Base-by-base conservation (phyloP, 2,888 invertebrate genomes). In the Drosophila cracens region DNA sequence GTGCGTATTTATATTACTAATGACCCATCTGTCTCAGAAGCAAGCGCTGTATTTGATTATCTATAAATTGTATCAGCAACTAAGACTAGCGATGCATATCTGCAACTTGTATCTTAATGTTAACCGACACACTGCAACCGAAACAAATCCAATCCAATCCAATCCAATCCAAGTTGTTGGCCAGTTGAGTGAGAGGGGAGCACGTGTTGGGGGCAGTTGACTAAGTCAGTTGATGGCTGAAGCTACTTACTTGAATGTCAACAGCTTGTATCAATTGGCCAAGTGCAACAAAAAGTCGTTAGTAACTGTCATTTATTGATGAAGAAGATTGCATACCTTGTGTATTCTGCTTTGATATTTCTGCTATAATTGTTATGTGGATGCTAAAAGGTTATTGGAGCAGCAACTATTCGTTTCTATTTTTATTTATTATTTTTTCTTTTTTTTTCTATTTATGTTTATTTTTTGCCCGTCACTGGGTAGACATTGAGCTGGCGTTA, bases 341-440 rank as follows among this genome's bases (percentile, higher is more conserved):
- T 60, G 53, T 64, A 76, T 70, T 58, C 59, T 16, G 58, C 33
- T 58, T 31, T 54, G 61, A 53, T 58, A 54, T 54, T 68, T 57
- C 56, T 51, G 65, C 69, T 57, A 53, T 51, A 73, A 62, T 76
- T 83, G 79, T 81, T 70, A 63, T 69, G 70, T 74, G 70, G 34
- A 11, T 63, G 62, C 68, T 70, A 60, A 87, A 87, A 87, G 87
- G 87, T 87, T 87, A 90, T 78, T 90, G 78, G 87, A 87, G 90
- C 90, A 89, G 48, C 59, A 60, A 27, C 51, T 43, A 67, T 66
- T 54, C 56, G 65, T 63, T 63, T 56, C 53, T 34, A 43, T 33
- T 38, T 43, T 10, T 46, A 1, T 38, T 38, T 33, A 1, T 18
- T 21, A 4, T 8, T 18, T 8, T 52, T n/a, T 16, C 0, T 13